phyloP scores from a whole-genome alignment of 2,113 vertebrate species.

The Phasianus colchicus region DNA sequence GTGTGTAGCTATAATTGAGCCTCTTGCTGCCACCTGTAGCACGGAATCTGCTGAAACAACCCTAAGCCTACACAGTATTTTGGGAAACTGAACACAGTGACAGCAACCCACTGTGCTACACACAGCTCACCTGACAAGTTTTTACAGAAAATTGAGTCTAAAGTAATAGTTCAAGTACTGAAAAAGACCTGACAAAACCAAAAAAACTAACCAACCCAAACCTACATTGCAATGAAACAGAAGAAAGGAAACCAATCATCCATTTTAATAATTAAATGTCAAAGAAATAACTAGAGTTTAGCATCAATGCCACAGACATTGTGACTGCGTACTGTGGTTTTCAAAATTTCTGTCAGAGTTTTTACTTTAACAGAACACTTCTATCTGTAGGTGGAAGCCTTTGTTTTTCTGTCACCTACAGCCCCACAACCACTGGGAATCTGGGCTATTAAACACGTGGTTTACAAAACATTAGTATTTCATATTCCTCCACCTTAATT shows the following conservation, averaged over 20 bases:
- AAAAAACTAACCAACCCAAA: background rate
- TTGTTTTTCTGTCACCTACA: background rate
- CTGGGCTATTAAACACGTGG: background rate
- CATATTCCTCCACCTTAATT: constrained; percentile 43
- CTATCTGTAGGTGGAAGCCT: background rate
- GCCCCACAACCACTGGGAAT: background rate
- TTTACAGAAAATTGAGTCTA: background rate
- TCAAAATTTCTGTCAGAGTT: background rate
- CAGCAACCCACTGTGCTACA: background rate
- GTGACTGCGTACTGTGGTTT: background rate
- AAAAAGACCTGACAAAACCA: background rate
- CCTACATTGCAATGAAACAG: background rate
- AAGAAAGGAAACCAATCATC: background rate
- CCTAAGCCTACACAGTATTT: background rate
- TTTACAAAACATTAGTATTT: constrained; percentile 57
- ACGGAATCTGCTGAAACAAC: background rate
- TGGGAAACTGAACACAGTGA: background rate
- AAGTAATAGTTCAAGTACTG: background rate
- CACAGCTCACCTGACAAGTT: rapidly evolving
- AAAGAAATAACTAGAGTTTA: background rate
- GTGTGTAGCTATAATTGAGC: background rate
- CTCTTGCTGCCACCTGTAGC: background rate
- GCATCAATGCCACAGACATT: background rate
- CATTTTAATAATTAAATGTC: background rate
- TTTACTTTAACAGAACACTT: background rate